phyloP scores from a whole-genome alignment of 2,888 invertebrate genomes.

The Nasonia oneida region DNA sequence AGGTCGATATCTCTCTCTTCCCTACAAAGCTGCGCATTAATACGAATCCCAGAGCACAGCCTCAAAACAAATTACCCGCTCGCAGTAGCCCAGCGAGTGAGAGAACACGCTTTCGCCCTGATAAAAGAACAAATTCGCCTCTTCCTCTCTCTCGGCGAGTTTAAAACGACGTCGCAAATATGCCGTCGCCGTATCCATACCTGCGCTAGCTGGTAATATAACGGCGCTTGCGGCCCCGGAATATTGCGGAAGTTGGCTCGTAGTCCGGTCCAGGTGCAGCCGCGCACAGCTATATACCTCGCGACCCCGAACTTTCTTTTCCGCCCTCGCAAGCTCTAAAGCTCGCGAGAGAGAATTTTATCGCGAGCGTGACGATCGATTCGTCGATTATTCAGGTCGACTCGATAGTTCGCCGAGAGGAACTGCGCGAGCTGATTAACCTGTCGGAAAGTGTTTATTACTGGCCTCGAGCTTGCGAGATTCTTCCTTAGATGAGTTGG shows the following conservation, averaged over 20 bases:
- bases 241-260: constrained; percentile 64
- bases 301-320: neutral
- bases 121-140: neutral
- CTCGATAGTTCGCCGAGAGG: neutral
- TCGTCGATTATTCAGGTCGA: constrained; percentile 16
- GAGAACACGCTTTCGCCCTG: neutral
- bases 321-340: neutral
- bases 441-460: neutral
- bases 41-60: neutral
- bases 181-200: constrained; percentile 53
- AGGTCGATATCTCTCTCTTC: no score
- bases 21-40: neutral
- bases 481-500: neutral
- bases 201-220: constrained; percentile 48
- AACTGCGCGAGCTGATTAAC: constrained; percentile 1
- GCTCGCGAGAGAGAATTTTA: neutral
- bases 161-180: constrained; percentile 67
- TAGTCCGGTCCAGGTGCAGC: neutral
- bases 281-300: neutral
- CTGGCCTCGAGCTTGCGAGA: neutral
- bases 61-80: no score
- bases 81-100: no score
- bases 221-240: constrained; percentile 57
- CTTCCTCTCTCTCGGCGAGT: constrained; percentile 47
- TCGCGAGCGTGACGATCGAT: constrained; percentile 19